Evolutionary conservation across 1,140 invertebrate genomes (phyloP).

Genomic region (Eurosta solidaginis): DNA sequence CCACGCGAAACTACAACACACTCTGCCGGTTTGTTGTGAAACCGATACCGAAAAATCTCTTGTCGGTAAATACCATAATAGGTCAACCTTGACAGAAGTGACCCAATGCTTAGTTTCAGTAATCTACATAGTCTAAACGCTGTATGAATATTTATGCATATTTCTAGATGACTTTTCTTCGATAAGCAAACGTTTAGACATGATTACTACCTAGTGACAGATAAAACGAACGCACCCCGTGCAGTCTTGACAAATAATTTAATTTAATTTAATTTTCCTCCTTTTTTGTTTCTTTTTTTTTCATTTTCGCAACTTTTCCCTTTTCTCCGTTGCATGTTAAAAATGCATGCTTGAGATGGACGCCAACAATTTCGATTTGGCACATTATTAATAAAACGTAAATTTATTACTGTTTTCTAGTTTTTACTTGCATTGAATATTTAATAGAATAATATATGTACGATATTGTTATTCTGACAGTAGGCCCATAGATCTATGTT

Average conservation of each 20-base stretch:
- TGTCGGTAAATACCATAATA: no score
- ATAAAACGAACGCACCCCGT: constrained; percentile 23
- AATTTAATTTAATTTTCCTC: background rate
- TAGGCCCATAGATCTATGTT: background rate
- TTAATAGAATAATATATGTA: background rate
- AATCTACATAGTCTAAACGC: no score
- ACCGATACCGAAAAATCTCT: no score
- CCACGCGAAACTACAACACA: no score
- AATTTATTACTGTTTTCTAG: background rate
- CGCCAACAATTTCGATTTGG: constrained; percentile 19
- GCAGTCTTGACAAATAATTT: background rate
- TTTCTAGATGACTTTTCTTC: background rate
- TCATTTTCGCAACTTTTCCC: background rate
- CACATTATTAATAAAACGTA: constrained; percentile 27
- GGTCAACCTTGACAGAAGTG: no score
- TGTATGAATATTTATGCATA: background rate
- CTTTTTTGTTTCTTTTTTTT: background rate
- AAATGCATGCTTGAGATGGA: background rate
- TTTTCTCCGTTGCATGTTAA: background rate
- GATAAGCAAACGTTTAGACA: constrained; percentile 17
- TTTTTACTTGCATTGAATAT: constrained; percentile 18
- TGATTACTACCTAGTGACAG: constrained; percentile 26
- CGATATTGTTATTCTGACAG: background rate
- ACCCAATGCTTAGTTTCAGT: no score
- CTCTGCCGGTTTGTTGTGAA: no score